A percentile compares a stretch with the other conserved stretches of the same genome.
phyloP scores from a whole-genome alignment of 2,888 invertebrate genomes.

The Choreutis nemorana region DNA sequence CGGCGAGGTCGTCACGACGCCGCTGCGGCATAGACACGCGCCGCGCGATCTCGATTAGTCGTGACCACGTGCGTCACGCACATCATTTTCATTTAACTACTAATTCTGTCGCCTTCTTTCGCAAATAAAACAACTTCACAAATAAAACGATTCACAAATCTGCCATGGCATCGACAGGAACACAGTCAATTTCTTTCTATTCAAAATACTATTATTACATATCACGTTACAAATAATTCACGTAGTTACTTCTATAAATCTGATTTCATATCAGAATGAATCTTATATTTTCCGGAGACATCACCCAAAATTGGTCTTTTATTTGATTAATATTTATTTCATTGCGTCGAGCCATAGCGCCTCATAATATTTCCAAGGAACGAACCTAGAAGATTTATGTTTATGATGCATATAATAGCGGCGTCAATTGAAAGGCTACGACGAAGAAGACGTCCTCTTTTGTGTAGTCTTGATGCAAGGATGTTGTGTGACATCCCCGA shows the following conservation, averaged over 20 bases:
- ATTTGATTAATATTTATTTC: too few species aligned
- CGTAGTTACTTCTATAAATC: too few species aligned
- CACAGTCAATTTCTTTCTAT: too few species aligned
- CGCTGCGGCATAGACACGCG: conserved; percentile 12
- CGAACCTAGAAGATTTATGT: conserved; percentile 30
- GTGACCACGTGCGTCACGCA: conserved; percentile 30
- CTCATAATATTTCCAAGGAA: conserved; percentile 27
- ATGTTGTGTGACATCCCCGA: conserved; percentile 16
- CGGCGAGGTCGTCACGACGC: conserved; percentile 1
- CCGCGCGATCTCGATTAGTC: conserved; percentile 15
- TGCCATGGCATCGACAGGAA: too few species aligned
- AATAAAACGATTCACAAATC: too few species aligned
- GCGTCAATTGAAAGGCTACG: conserved; percentile 29
- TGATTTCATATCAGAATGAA: too few species aligned
- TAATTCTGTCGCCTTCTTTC: conserved; percentile 24
- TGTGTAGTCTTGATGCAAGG: conserved; percentile 15
- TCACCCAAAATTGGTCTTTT: too few species aligned
- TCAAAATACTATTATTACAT: too few species aligned
- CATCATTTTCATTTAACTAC: conserved; percentile 31
- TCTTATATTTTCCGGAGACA: too few species aligned
- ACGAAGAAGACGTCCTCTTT: conserved; percentile 21
- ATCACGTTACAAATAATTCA: too few species aligned
- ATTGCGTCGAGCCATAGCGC: conserved; percentile 18
- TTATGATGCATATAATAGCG: conserved; percentile 33
- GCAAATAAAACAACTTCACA: too few species aligned